Base-by-base conservation (phyloP, 37 sponge, comb jelly and placozoan species). In the Halisarca cf. caerulea region DNA sequence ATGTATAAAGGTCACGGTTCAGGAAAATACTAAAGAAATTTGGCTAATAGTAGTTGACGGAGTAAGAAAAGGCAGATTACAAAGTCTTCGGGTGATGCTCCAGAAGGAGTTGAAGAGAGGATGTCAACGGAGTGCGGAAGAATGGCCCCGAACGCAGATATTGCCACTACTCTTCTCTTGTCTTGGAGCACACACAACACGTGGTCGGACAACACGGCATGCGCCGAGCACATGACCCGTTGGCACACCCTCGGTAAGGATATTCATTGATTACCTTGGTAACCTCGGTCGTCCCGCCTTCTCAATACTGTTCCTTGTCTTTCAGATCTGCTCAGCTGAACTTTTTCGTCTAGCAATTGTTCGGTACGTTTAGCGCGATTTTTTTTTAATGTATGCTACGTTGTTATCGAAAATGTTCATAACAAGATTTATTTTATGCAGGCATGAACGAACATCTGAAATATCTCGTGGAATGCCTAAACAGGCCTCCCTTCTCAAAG, bases 401-500 rank as follows among this genome's bases (percentile, higher is more conserved):
- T n/a, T n/a, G n/a, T n/a, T n/a, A n/a, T n/a, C n/a, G n/a, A n/a
- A n/a, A n/a, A n/a, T n/a, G n/a, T n/a, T n/a, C n/a, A n/a, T n/a
- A n/a, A n/a, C n/a, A n/a, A n/a, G n/a, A n/a, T n/a, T 2, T 59
- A 27, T n/a, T n/a, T n/a, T n/a, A 44, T 21, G 9, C 44, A 28
- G 70, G 40, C 0, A 99, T 99, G 97, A 95, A 88, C 53, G 92
- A 96, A 47, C 96, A 99, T 42, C 54, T 90, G 27, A 90, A 88
- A 60, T 84, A 86, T 51, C 94, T 99, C 1, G 94, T 99, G 44
- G 97, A 99, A 58, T 81, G 66, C 20, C 86, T 99, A 78, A 94
- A 96, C 75, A 79, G 83, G 54, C 85, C 89, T 17, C 97, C 99
- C 6, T 99, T 93, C 87, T 80, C 69, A 30, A 86, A 78, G 34